Conservation (phyloP, 30 jellyfish, hydroid and myxozoan genomes). For the Turritopsis rubra region DNA sequence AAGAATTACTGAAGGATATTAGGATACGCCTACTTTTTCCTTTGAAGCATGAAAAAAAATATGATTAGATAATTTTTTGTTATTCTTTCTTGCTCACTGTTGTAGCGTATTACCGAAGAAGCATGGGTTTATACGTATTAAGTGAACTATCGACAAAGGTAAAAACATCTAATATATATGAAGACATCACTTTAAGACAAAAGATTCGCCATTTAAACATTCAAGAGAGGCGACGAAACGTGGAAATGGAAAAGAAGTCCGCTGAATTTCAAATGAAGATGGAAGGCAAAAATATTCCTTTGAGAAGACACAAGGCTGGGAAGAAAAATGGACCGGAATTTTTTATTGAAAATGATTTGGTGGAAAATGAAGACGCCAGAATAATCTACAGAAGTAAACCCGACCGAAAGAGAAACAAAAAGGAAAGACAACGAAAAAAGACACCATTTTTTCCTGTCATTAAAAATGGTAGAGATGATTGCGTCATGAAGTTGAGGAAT, state of each 20-base stretch:
- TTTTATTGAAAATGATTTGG: background rate
- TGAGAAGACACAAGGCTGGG: background rate
- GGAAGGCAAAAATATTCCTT: background rate
- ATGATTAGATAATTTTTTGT: too few species aligned
- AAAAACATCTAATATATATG: background rate
- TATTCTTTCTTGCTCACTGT: too few species aligned
- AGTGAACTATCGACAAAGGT: conserved; percentile 10
- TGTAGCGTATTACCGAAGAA: too few species aligned
- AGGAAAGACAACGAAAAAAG: background rate
- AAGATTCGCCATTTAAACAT: background rate
- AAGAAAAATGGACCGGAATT: background rate
- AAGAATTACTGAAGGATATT: too few species aligned
- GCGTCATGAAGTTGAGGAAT: background rate
- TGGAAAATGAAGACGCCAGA: background rate
- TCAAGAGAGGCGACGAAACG: background rate
- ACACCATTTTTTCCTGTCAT: background rate
- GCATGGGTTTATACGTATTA: background rate
- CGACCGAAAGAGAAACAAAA: background rate
- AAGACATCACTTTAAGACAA: background rate
- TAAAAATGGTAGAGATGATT: background rate
- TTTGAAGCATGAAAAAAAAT: too few species aligned
- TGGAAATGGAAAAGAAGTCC: background rate
- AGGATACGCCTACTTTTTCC: too few species aligned
- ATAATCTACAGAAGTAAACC: background rate
- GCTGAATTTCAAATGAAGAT: background rate